These are phyloP conservation scores for Calyptomena viridis DNA, from an alignment of 2,113 vertebrate species.

Conservation along the genomic window DNA sequence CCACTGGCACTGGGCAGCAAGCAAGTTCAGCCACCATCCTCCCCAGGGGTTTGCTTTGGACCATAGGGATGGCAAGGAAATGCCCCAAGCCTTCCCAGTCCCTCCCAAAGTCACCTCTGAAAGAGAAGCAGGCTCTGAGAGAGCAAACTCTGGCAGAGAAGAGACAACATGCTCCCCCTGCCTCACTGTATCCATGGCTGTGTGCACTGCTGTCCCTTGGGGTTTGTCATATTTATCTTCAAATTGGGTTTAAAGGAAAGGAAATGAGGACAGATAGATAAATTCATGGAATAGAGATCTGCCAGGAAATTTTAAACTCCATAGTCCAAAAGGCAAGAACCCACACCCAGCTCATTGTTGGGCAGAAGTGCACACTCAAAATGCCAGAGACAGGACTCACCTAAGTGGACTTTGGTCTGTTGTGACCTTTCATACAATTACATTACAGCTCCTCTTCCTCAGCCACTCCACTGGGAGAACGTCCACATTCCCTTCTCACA, in stretches of 20 bases:
- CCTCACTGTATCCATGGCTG: background rate
- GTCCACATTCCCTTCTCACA: background rate
- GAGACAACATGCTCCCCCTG: background rate
- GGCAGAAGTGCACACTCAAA: background rate
- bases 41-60: background rate
- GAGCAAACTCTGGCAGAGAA: background rate
- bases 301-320: background rate
- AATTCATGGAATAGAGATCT: background rate
- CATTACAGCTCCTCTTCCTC: background rate
- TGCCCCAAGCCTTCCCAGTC: background rate
- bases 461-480: background rate
- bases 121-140: background rate
- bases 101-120: background rate
- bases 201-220: background rate
- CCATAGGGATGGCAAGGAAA: background rate
- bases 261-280: background rate
- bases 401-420: background rate
- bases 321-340: background rate
- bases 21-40: background rate
- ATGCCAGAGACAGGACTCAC: background rate
- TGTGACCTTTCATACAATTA: background rate
- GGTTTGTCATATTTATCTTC: background rate
- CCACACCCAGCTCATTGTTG: background rate
- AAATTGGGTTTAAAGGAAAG: background rate
- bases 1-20: accelerated